Evolutionary conservation across 2,888 invertebrate genomes (phyloP), one percentile per base, ranked within the genome.

Genomic region (Aphidoletes aphidimyza): DNA sequence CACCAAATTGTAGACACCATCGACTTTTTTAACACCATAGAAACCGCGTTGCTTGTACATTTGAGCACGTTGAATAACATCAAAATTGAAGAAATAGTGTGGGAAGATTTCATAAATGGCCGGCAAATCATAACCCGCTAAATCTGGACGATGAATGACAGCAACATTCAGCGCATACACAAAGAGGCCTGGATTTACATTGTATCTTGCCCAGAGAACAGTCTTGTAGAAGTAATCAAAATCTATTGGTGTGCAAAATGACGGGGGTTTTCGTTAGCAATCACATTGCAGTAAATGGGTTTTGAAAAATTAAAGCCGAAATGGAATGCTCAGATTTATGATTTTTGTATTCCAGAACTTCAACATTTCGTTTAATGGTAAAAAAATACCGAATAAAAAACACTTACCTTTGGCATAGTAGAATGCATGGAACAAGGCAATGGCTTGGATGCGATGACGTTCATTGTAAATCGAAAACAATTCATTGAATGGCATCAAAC

Each of bases 171-270:
- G 90, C 3, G 92, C 91, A 87, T 94, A 94, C 5, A 92, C 88
- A 89, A 93, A 94, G 88, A 93, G 90, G 83, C 92, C 91, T 86
- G 92, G 92, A 89, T 94, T 94, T 36, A 93, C 88, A 87, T 92
- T 88, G 85, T 92, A 90, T 83, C 95, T 93, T 19, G 94, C 92
- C 92, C 93, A 94, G 84, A 93, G 92, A 83, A 94, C 94, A 1
- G 93, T 93, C 87, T 93, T 92, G 89, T 93, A 92, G 91, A 95
- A 94, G 34, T 93, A 93, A n/a, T 93, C 92, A 89, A 92, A 95
- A 88, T 94, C 93, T 69, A 26, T 17, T 17, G 19, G 47, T 11
- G 17, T n/a, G n/a, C n/a, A n/a, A n/a, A n/a, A n/a, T n/a, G n/a
- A n/a, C n/a, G n/a, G n/a, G n/a, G n/a, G n/a, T n/a, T n/a, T n/a